A percentile compares a stretch with the other conserved stretches of the same genome.
Evolutionary conservation across 2,113 vertebrate genomes (phyloP).

Genomic region (Arizona elegans): DNA sequence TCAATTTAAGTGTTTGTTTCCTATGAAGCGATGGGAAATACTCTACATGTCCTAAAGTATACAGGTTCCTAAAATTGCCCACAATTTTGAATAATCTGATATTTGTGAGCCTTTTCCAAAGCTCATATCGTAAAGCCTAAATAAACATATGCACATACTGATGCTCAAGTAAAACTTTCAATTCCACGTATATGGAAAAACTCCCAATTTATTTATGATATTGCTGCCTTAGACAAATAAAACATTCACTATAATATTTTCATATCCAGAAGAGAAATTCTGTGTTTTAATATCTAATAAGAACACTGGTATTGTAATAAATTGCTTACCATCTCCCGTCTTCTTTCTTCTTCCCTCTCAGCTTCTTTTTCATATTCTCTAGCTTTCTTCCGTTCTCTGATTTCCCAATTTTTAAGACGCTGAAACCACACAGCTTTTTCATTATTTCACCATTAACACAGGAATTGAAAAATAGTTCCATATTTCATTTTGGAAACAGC

Average conservation of each 20-base stretch:
- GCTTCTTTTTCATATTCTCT: slow-evolving; percentile 92
- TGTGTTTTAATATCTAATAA: not conserved
- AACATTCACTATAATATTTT: not conserved
- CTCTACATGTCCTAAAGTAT: not conserved
- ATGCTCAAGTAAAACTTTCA: not conserved
- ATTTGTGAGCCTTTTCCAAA: not conserved
- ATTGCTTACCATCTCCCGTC: slow-evolving; percentile 86
- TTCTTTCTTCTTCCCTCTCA: slow-evolving; percentile 92
- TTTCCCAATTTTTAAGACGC: slow-evolving; percentile 99
- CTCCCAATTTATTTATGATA: not conserved
- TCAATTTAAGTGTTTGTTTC: not conserved
- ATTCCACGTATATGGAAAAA: not conserved
- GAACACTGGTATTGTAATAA: not conserved
- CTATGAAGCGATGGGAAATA: not conserved
- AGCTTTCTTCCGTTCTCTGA: slow-evolving; percentile 94
- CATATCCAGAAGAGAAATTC: not conserved
- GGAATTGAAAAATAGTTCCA: not conserved
- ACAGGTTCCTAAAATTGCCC: not conserved
- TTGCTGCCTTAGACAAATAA: not conserved
- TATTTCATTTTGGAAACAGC: not conserved
- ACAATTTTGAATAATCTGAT: not conserved
- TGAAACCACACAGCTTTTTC: slow-evolving; percentile 52
- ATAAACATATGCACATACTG: not conserved
- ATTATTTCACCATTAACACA: not conserved
- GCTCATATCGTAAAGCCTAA: not conserved